Evolutionary conservation across 2,797 vertebrate genomes (phyloP).

Genomic region (Neoniphon sammara): DNA sequence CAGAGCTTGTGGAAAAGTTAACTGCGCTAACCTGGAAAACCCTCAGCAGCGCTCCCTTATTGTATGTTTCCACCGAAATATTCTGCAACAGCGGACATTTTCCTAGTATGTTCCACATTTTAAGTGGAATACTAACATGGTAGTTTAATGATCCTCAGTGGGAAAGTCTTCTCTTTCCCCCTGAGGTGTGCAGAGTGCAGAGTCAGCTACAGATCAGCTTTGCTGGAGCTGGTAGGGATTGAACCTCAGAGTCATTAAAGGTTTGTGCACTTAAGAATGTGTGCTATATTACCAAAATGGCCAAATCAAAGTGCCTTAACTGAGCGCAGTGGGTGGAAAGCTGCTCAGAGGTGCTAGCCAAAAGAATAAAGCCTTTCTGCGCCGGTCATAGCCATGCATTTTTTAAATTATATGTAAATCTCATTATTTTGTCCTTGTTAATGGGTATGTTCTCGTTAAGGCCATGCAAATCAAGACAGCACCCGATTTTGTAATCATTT

Average conservation of each 20-base stretch:
- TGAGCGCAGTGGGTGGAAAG: conserved; percentile 41
- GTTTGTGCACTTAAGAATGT: too few relatives aligned
- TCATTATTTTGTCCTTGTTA: conserved; percentile 48
- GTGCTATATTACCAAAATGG: neutral
- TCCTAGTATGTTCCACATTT: neutral
- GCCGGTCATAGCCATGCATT: conserved; percentile 33
- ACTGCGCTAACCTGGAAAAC: neutral
- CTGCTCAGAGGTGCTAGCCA: conserved; percentile 24
- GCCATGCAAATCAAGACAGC: too few relatives aligned
- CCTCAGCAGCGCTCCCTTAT: neutral
- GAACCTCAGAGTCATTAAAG: neutral
- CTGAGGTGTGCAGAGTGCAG: neutral
- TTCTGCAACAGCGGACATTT: too few relatives aligned
- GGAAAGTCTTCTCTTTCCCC: neutral
- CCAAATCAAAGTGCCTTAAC: neutral
- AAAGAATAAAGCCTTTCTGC: conserved; percentile 32
- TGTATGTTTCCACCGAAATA: neutral
- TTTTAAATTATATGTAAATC: conserved; percentile 53
- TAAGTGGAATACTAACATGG: neutral
- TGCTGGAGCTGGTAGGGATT: neutral
- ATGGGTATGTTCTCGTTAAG: too few relatives aligned
- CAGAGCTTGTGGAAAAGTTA: neutral
- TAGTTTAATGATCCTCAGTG: too few relatives aligned
- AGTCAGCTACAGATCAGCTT: neutral
- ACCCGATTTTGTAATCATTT: conserved; percentile 34